Conservation (phyloP, 2,888 invertebrate genomes). For the Exephanes ischioxanthus region DNA sequence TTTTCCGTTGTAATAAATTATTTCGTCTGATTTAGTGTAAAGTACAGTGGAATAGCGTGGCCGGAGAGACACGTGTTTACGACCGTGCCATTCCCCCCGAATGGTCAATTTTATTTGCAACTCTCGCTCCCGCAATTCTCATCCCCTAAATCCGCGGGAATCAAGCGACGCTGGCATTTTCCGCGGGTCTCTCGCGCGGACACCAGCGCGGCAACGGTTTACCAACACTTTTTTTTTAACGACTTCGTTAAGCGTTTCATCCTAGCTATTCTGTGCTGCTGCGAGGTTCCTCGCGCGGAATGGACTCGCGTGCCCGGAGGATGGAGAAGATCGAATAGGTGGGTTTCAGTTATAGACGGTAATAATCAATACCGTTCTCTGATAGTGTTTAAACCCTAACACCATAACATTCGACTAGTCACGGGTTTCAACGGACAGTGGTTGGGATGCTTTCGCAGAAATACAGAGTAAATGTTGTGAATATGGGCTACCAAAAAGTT, state of each 20-base stretch:
- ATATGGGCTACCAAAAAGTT: too few species aligned
- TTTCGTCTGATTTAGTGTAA: slow-evolving; percentile 30
- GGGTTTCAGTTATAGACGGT: too few species aligned
- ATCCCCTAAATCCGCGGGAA: neutral
- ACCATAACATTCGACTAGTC: too few species aligned
- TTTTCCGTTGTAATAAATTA: slow-evolving; percentile 27
- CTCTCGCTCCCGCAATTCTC: neutral
- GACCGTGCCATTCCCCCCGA: neutral
- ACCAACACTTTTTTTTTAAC: neutral
- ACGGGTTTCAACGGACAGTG: too few species aligned
- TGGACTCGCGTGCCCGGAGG: neutral
- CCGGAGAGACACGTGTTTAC: neutral
- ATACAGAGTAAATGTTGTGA: too few species aligned
- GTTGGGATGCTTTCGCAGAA: too few species aligned
- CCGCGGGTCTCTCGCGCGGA: neutral
- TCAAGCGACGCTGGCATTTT: neutral
- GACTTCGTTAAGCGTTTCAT: slow-evolving; percentile 3
- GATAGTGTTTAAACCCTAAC: neutral
- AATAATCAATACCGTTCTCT: too few species aligned
- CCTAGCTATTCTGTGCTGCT: neutral
- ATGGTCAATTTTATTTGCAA: slow-evolving; percentile 11
- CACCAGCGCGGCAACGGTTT: neutral
- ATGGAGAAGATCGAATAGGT: too few species aligned
- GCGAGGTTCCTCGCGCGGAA: neutral
- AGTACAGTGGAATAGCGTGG: neutral